A percentile compares a stretch with the other conserved stretches of the same genome.
Conservation (phyloP, 2,888 invertebrate genomes). For the Ashinkailepas kermadecensis region DNA sequence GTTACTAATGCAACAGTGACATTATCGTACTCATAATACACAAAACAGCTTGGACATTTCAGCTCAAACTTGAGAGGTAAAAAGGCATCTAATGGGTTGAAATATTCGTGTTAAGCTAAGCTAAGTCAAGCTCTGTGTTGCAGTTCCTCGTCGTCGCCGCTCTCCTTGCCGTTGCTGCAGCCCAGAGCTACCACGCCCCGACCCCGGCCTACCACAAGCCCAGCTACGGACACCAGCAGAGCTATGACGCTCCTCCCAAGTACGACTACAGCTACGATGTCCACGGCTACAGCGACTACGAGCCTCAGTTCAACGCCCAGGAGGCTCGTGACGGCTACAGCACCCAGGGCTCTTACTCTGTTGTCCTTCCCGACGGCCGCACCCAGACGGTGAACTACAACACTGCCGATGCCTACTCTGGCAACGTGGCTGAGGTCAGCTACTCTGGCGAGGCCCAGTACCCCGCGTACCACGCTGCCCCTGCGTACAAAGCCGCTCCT, state of each 20-base stretch:
- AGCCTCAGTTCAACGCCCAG: constrained; percentile 25
- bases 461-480: constrained; percentile 22
- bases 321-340: constrained; percentile 27
- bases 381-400: constrained; percentile 30
- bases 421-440: constrained; percentile 30
- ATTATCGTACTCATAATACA: too few relatives aligned
- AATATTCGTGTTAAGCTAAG: too few relatives aligned
- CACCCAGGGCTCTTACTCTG: constrained; percentile 31
- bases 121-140: too few relatives aligned
- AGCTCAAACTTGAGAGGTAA: too few relatives aligned
- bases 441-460: constrained; percentile 32
- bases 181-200: not conserved
- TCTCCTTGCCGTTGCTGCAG: not conserved
- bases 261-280: constrained; percentile 30
- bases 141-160: not conserved
- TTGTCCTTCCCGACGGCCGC: constrained; percentile 33
- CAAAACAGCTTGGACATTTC: too few relatives aligned
- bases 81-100: too few relatives aligned
- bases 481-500: too few relatives aligned
- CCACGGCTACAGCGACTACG: constrained; percentile 27
- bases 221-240: not conserved
- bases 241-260: not conserved
- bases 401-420: constrained; percentile 28
- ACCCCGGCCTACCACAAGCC: constrained; percentile 12
- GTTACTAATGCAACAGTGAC: too few relatives aligned